A percentile compares a stretch with the other conserved stretches of the same genome.
Evolutionary conservation across 2,888 invertebrate genomes (phyloP).

Genomic region (Mellilla xanthometata): DNA sequence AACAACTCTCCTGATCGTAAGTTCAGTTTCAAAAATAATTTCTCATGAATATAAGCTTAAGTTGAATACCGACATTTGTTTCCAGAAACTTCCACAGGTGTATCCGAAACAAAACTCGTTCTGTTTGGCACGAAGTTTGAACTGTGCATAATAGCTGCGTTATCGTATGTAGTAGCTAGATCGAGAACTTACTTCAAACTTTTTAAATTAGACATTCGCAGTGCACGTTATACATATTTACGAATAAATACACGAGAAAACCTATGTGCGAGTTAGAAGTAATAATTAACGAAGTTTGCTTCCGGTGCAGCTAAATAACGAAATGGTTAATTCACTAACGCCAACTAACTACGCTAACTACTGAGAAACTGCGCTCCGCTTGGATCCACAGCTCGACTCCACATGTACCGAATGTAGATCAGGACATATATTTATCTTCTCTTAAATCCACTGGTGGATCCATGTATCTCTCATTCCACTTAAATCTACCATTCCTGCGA

Average conservation of each 20-base stretch:
- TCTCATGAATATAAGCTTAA: not conserved
- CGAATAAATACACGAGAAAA: constrained; percentile 1
- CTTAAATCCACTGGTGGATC: too few species aligned
- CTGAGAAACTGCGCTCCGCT: too few species aligned
- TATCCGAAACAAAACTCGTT: constrained; percentile 5
- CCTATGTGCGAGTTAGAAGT: not conserved
- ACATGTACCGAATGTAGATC: too few species aligned
- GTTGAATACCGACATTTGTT: constrained; percentile 1
- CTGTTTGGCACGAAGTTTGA: constrained; percentile 2
- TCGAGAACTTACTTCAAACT: constrained; percentile 8
- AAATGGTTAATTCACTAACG: too few species aligned
- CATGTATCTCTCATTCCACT: too few species aligned
- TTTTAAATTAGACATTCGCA: constrained; percentile 14
- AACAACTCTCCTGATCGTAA: too few species aligned
- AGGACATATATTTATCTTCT: too few species aligned
- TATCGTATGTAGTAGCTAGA: constrained; percentile 4
- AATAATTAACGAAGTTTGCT: not conserved
- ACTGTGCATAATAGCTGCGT: constrained; percentile 7
- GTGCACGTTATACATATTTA: constrained; percentile 8
- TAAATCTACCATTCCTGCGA: too few species aligned
- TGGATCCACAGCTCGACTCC: too few species aligned
- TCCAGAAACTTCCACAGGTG: constrained; percentile 6
- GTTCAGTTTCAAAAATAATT: too few species aligned
- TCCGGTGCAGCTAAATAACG: not conserved
- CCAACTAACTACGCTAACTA: too few species aligned